Percentiles rank a stretch among this genome's conserved stretches.
Conservation (phyloP, 2,888 invertebrate species). For the Melanophora roralis region DNA sequence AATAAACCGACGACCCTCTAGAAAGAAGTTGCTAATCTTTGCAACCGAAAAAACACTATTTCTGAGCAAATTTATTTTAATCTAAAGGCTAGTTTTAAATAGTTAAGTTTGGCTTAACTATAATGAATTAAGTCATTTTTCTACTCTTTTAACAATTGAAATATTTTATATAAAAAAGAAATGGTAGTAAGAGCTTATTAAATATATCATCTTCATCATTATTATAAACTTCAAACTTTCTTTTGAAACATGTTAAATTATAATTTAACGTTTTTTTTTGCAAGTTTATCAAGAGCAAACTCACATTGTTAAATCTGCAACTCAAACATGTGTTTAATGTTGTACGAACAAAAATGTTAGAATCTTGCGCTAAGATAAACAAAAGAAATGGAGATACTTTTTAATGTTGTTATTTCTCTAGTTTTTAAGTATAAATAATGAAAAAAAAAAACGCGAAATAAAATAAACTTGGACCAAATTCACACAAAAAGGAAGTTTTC, state of each 20-base stretch:
- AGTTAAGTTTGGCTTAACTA: too few species aligned
- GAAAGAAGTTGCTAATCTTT: too few species aligned
- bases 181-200: too few species aligned
- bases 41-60: too few species aligned
- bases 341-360: slow-evolving; percentile 63
- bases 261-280: background rate
- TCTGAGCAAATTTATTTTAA: too few species aligned
- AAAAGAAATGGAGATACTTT: background rate
- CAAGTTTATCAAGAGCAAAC: slow-evolving; percentile 46
- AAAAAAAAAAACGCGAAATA: background rate
- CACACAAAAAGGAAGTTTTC: slow-evolving; percentile 46
- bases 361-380: slow-evolving; percentile 64
- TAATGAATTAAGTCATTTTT: too few species aligned
- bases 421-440: slow-evolving; percentile 46
- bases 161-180: too few species aligned
- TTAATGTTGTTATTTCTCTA: background rate
- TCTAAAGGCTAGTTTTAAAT: too few species aligned
- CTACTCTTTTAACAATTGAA: too few species aligned
- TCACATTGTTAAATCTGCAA: slow-evolving; percentile 9
- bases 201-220: too few species aligned
- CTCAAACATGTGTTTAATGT: slow-evolving; percentile 34
- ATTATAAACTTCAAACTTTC: background rate
- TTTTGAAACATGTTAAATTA: background rate
- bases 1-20: too few species aligned
- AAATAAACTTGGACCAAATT: slow-evolving; percentile 9